Evolutionary conservation across 2,113 vertebrate genomes (phyloP).

Genomic region (Tyto alba): DNA sequence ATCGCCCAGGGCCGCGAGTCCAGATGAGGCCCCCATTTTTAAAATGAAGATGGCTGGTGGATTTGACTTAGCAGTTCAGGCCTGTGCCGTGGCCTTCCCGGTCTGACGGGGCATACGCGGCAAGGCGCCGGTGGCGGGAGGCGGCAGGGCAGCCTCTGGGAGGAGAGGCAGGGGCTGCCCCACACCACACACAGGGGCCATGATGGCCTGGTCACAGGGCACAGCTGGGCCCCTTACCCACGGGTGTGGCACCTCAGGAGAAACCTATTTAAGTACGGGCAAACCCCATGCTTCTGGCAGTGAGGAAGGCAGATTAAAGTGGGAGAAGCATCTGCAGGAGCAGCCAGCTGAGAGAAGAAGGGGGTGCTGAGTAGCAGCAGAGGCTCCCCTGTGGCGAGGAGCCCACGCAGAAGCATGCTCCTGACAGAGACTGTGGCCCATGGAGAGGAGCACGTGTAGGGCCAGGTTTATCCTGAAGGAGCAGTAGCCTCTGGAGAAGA

Average conservation of each 20-base stretch:
- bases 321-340: accelerated
- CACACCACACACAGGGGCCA: accelerated
- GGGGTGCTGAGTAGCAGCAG: accelerated
- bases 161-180: accelerated
- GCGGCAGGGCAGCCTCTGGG: accelerated
- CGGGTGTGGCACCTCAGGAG: accelerated
- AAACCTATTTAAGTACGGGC: accelerated
- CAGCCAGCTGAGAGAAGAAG: accelerated
- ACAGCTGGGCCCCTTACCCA: accelerated
- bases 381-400: accelerated
- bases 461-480: accelerated
- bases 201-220: too few relatives aligned
- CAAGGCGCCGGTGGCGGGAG: accelerated
- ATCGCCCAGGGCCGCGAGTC: accelerated
- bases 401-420: background rate
- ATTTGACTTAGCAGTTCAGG: accelerated
- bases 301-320: accelerated
- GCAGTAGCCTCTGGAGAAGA: accelerated
- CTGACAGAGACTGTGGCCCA: accelerated
- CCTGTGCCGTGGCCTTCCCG: accelerated
- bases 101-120: accelerated
- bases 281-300: accelerated
- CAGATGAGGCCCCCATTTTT: accelerated
- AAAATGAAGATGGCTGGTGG: background rate
- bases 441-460: accelerated